Evolutionary conservation across 2,113 vertebrate species (phyloP), one percentile per base, ranked within the genome.

Genomic region (Octodon degus): DNA sequence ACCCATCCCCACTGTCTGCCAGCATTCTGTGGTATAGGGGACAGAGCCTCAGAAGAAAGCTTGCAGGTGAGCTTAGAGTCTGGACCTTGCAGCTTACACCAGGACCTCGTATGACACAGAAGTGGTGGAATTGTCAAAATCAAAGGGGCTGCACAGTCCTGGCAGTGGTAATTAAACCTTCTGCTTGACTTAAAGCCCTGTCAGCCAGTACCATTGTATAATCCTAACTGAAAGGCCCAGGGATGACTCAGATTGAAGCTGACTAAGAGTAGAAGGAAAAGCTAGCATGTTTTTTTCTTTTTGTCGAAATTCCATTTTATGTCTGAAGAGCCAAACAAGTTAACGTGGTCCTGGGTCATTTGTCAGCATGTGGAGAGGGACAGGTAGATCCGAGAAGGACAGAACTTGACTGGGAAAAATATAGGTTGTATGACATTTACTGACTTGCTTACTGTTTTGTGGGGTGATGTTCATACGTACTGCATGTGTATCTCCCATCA

Each of bases 361-460:
- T 34, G 34, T 22, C 13, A 43, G 10, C 19, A 60, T 92, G 34
- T 60, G 58, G 17, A 53, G 24, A 47, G 13, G 53, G 5, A 43
- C 32, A n/a, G 32, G 67, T 50, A 32, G 37, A 5, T 86, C 16
- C 9, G 17, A 2, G 9, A 89, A 47, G 67, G 30, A 92, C 90
- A 80, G 80, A 67, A 95, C 81, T 53, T 85, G 32, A 85, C 63
- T 95, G 32, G 19, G 70, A 81, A 85, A 90, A 58, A 74, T 5
- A 11, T 87, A 79, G 19, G 7, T 82, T 80, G 80, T 50, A 5
- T 91, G 58, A 94, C 7, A 27, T 60, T 82, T 19, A 50, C 40
- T 53, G 6, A 86, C 67, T 72, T 47, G 14, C 88, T 81, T 47
- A n/a, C 47, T 79, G 16, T 68, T 60, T 91, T 89, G 13, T 86